Evolutionary conservation across 2,888 invertebrate genomes (phyloP).

Genomic region (Plutella xylostella): DNA sequence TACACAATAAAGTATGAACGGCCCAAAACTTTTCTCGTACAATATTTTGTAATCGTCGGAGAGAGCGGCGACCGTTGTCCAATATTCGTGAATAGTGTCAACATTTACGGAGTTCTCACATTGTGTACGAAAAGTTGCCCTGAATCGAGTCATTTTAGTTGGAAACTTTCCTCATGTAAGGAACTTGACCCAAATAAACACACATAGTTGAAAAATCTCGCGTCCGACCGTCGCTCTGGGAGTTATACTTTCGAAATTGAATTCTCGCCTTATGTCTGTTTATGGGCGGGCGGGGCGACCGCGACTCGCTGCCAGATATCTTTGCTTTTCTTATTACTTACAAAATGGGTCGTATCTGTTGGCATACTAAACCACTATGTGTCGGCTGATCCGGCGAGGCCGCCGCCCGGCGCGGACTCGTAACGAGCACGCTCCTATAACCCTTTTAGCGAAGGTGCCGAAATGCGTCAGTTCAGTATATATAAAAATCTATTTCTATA

Average conservation of each 20-base stretch:
- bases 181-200: slow-evolving; percentile 53
- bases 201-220: slow-evolving; percentile 36
- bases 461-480: too few species aligned
- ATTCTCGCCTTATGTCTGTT: slow-evolving; percentile 33
- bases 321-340: slow-evolving; percentile 23
- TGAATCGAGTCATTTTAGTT: slow-evolving; percentile 11
- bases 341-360: slow-evolving; percentile 11
- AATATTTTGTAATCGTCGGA: not conserved
- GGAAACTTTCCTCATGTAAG: slow-evolving; percentile 49
- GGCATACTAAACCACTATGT: too few species aligned
- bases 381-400: too few species aligned
- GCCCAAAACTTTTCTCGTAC: too few species aligned
- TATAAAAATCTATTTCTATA: too few species aligned
- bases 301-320: slow-evolving; percentile 27
- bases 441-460: too few species aligned
- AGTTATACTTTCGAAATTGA: slow-evolving; percentile 46
- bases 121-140: not conserved
- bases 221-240: slow-evolving; percentile 28
- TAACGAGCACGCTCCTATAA: too few species aligned
- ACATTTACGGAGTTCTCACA: not conserved
- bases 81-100: not conserved
- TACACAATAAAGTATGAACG: too few species aligned
- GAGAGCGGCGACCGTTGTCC: not conserved
- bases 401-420: too few species aligned
- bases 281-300: slow-evolving; percentile 25